Conservation (phyloP, 2,797 vertebrate species). For the Odontamblyopus rebecca region DNA sequence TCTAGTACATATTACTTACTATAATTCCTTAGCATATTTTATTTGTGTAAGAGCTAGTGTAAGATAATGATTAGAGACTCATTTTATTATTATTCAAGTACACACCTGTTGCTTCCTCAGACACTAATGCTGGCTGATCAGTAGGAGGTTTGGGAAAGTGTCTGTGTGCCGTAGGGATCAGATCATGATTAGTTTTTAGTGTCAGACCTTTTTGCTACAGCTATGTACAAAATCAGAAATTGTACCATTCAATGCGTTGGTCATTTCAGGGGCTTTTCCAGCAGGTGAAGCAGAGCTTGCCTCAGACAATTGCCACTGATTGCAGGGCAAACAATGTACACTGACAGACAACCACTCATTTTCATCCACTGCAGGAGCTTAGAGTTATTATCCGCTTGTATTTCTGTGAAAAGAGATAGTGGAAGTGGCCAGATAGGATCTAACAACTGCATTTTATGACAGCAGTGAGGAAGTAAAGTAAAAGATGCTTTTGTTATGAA, state of each 20-base stretch:
- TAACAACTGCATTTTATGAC: not conserved
- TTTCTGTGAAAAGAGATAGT: slow-evolving; percentile 5
- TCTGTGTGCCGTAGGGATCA: not conserved
- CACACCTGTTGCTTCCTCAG: not conserved
- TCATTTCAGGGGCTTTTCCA: slow-evolving; percentile 1
- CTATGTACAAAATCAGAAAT: not conserved
- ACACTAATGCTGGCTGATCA: not conserved
- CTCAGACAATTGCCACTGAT: slow-evolving; percentile 1
- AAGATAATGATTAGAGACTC: too few species aligned
- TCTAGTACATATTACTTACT: not conserved
- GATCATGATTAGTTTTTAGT: not conserved
- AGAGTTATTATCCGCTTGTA: not conserved
- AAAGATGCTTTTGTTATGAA: not conserved
- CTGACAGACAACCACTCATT: slow-evolving; percentile 1
- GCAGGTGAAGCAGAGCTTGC: not conserved
- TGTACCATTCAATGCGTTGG: not conserved
- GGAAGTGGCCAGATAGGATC: not conserved
- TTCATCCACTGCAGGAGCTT: not conserved
- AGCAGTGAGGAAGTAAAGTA: not conserved
- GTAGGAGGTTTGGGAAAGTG: not conserved
- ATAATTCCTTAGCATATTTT: too few species aligned
- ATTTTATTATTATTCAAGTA: too few species aligned
- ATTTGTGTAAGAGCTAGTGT: too few species aligned
- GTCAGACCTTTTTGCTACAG: not conserved
- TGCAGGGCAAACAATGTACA: not conserved